A percentile compares a stretch with the other conserved stretches of the same genome.
Evolutionary conservation across 1,140 invertebrate species (phyloP).

Genomic region (Trachelipus rathkii): DNA sequence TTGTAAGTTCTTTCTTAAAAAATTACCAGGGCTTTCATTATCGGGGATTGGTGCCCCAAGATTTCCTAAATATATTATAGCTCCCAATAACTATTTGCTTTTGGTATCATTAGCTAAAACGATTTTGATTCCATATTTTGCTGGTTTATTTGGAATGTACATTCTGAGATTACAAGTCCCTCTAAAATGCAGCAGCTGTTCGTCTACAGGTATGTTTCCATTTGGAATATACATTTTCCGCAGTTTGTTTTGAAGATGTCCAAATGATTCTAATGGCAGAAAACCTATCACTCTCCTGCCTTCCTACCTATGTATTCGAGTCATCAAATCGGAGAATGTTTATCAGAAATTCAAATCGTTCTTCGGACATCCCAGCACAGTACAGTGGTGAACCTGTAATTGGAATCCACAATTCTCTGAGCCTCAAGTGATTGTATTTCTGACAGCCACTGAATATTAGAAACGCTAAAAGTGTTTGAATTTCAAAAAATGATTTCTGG

Average conservation of each 20-base stretch:
- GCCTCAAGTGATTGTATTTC: conserved; percentile 20
- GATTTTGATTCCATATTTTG: conserved; percentile 7
- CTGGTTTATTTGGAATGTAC: conserved; percentile 24
- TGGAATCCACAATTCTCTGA: conserved; percentile 23
- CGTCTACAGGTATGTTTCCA: conserved; percentile 31
- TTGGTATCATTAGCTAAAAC: conserved; percentile 13
- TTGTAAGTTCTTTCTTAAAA: conserved; percentile 7
- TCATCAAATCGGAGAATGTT: conserved; percentile 45
- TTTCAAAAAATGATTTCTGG: conserved; percentile 20
- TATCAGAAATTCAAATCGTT: conserved; percentile 18
- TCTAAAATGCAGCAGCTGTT: conserved; percentile 28
- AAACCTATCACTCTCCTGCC: conserved; percentile 42
- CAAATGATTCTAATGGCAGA: conserved; percentile 45
- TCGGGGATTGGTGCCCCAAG: too few species aligned
- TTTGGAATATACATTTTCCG: conserved; percentile 18
- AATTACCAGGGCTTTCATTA: neutral
- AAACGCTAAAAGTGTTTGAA: conserved; percentile 21
- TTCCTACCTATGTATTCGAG: conserved; percentile 30
- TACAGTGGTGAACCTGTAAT: conserved; percentile 14
- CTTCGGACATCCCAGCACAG: conserved; percentile 28
- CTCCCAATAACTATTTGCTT: conserved; percentile 12
- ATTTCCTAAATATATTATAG: neutral
- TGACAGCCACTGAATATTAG: conserved; percentile 22
- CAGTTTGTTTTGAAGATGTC: conserved; percentile 37
- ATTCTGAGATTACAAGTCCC: conserved; percentile 25